Conservation (phyloP, 2,888 invertebrate species). For the Gerosis bhagava region DNA sequence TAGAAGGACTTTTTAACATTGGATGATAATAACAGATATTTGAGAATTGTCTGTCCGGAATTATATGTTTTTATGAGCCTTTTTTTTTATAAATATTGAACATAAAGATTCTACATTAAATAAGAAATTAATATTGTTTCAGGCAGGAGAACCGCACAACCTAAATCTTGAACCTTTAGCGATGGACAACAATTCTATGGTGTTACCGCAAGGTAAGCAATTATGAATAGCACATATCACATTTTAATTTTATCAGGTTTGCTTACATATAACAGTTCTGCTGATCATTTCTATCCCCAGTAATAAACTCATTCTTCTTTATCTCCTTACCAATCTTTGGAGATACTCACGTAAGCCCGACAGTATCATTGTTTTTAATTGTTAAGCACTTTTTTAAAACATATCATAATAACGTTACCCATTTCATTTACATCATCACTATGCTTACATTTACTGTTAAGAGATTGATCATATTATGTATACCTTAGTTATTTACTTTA, state of each 20-base stretch:
- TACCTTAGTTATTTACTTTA: constrained; percentile 3
- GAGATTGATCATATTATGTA: constrained; percentile 5
- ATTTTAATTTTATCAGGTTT: neutral
- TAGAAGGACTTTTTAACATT: too few relatives aligned
- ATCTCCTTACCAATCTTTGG: constrained; percentile 4
- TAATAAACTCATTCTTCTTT: neutral
- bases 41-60: too few relatives aligned
- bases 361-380: constrained; percentile 6
- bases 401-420: constrained; percentile 4
- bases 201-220: constrained; percentile 58
- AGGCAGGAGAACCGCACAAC: constrained; percentile 57
- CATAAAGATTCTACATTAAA: too few relatives aligned
- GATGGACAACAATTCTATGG: constrained; percentile 52
- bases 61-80: too few relatives aligned
- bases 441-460: constrained; percentile 4
- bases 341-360: constrained; percentile 23
- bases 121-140: too few relatives aligned
- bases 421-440: constrained; percentile 19
- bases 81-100: too few relatives aligned
- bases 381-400: neutral
- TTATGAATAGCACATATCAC: neutral
- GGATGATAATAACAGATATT: too few relatives aligned
- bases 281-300: constrained; percentile 4
- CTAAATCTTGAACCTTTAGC: constrained; percentile 54
- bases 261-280: constrained; percentile 4